Percentiles rank a stretch among this genome's conserved stretches.
Conservation (phyloP, 2,797 vertebrate genomes). For the Crax fasciolata region DNA sequence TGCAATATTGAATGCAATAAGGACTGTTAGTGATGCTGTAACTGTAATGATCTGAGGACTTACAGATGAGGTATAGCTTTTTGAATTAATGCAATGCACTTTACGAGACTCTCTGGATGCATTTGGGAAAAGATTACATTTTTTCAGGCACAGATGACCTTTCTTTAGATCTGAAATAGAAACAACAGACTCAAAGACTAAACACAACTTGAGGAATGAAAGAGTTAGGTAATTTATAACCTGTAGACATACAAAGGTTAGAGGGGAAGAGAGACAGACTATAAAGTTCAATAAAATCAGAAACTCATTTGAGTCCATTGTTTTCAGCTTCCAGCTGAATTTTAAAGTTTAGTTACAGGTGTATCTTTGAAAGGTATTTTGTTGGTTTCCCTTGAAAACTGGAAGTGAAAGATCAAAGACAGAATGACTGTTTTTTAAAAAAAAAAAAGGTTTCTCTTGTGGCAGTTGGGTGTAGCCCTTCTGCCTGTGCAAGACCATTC, state of each 20-base stretch:
- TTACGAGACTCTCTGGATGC: not conserved
- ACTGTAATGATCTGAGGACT: not conserved
- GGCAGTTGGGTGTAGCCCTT: not conserved
- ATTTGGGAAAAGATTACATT: not conserved
- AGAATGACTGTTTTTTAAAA: not conserved
- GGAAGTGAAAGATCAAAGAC: not conserved
- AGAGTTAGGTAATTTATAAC: not conserved
- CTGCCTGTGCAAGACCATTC: not conserved
- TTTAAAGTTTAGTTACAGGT: not conserved
- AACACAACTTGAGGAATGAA: not conserved
- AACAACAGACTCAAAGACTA: not conserved
- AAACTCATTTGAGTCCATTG: not conserved
- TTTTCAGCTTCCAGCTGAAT: not conserved
- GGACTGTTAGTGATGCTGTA: not conserved
- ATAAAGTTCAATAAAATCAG: not conserved
- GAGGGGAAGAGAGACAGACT: not conserved
- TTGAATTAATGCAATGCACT: not conserved
- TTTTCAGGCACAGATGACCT: rapidly evolving
- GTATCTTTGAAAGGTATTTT: not conserved
- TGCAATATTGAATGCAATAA: not conserved
- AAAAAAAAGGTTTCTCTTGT: not conserved
- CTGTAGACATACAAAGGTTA: not conserved
- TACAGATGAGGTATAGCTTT: not conserved
- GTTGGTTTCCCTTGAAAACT: not conserved
- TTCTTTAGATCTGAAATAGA: not conserved